These are phyloP conservation scores for Mirza zaza DNA, from an alignment of 2,113 vertebrate genomes.

Conservation along the genomic window DNA sequence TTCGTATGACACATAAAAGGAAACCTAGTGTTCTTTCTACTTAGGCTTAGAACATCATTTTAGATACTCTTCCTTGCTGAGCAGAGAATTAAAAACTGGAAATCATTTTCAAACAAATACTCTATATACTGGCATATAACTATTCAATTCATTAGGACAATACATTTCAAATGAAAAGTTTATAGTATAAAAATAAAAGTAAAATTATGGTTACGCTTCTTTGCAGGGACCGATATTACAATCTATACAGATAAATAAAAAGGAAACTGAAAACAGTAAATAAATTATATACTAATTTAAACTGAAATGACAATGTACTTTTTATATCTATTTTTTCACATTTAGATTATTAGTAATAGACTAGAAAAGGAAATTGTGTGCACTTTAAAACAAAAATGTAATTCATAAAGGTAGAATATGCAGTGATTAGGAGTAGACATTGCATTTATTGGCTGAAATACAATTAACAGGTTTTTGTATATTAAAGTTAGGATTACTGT, in stretches of 20 bases:
- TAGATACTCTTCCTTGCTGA: background rate
- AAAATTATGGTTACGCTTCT: background rate
- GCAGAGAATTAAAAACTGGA: constrained; percentile 51
- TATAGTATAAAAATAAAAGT: background rate
- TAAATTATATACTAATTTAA: background rate
- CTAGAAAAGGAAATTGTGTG: background rate
- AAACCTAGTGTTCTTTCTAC: background rate
- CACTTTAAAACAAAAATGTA: background rate
- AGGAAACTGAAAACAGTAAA: background rate
- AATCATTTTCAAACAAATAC: constrained; percentile 48
- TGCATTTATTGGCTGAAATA: background rate
- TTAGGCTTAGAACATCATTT: background rate
- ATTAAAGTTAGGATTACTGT: background rate
- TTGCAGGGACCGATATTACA: background rate
- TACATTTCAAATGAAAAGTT: constrained; percentile 41
- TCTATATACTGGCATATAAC: background rate
- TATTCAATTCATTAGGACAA: background rate
- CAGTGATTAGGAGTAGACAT: background rate
- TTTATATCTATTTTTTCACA: background rate
- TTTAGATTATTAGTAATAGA: background rate
- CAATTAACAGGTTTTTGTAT: background rate
- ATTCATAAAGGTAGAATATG: background rate
- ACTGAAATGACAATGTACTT: background rate
- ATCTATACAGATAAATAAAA: background rate
- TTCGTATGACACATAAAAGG: constrained; percentile 1